These are phyloP conservation scores for Colinus virginianus DNA, from an alignment of 2,113 vertebrate genomes.

Conservation along the genomic window DNA sequence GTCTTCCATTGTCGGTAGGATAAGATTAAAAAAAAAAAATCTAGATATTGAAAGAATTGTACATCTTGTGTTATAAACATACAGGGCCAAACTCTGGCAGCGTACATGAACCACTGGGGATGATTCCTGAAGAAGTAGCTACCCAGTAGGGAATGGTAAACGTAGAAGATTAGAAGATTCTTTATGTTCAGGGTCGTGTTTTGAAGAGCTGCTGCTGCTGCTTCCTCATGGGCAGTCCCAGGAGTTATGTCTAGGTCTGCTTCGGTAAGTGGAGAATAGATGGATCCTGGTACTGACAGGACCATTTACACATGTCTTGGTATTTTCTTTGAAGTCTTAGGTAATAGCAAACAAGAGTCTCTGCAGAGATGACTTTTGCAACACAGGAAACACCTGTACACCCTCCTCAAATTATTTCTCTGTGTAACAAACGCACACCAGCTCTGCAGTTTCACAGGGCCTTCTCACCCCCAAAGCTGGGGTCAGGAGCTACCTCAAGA, in stretches of 20 bases:
- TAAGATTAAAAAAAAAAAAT: neutral
- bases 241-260: neutral
- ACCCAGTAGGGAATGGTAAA: neutral
- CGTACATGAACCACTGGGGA: neutral
- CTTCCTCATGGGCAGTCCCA: neutral
- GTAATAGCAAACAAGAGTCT: conserved; percentile 34
- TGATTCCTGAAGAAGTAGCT: neutral
- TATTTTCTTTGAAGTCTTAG: conserved; percentile 62
- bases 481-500: neutral
- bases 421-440: neutral
- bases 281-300: conserved; percentile 3
- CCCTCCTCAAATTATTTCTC: conserved; percentile 36
- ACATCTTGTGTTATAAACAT: neutral
- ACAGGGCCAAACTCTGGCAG: neutral
- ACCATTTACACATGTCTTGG: conserved; percentile 31
- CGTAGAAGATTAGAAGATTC: neutral
- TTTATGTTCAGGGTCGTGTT: neutral
- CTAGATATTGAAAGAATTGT: neutral
- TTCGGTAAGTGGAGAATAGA: neutral
- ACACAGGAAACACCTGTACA: conserved; percentile 67
- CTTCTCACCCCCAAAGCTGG: conserved; percentile 6
- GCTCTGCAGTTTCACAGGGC: conserved; percentile 15
- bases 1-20: neutral
- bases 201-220: neutral
- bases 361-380: conserved; percentile 49